Base-by-base conservation (phyloP, 1,140 invertebrate species). In the Centruroides vittatus region DNA sequence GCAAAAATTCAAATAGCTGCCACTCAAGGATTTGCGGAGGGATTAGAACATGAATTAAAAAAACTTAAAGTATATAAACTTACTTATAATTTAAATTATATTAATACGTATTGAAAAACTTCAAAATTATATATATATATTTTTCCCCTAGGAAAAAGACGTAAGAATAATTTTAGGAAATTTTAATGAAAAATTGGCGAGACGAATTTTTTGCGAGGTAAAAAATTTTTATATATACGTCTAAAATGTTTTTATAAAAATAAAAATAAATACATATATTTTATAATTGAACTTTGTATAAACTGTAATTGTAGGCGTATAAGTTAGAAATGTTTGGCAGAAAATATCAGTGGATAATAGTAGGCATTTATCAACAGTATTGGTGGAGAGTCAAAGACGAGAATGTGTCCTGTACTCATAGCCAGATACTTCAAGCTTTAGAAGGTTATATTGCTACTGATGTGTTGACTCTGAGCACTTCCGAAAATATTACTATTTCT, bases 331-430 rank as follows among this genome's bases (percentile, higher is more conserved):
- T 97, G 84, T 93, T 84, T 69, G 93, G 93, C 0, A 76, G 86
- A 7, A 87, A 90, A 63, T 97, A 96, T 76, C 92, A 96, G 69
- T 99, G 95, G 95, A 82, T 98, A 0, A 86, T 98, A 9, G 86
- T 93, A 75, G 93, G 91, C 1, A 91, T 82, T 80, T 79, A 79
- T 60, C 79, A 82, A 46, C 78, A 84, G 35, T 86, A 86, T 81
- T 95, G 91, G 92, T 80, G 81, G 71, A 70, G 72, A 56, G 23
- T 13, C 10, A 76, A 77, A 59, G 46, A 65, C 4, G 73, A 75
- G 41, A 77, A 78, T 60, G 35, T 47, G 12, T 13, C 55, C 10
- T 98, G 93, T 72, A 83, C 84, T 0, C 76, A 81, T 3, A 76
- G 82, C 3, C 83, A 97, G 69, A 76, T 98, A 2, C 76, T 84